A percentile compares a stretch with the other conserved stretches of the same genome.
These are phyloP conservation scores for Drosophila sucinea DNA, from an alignment of 1,140 invertebrate genomes.

Conservation along the genomic window DNA sequence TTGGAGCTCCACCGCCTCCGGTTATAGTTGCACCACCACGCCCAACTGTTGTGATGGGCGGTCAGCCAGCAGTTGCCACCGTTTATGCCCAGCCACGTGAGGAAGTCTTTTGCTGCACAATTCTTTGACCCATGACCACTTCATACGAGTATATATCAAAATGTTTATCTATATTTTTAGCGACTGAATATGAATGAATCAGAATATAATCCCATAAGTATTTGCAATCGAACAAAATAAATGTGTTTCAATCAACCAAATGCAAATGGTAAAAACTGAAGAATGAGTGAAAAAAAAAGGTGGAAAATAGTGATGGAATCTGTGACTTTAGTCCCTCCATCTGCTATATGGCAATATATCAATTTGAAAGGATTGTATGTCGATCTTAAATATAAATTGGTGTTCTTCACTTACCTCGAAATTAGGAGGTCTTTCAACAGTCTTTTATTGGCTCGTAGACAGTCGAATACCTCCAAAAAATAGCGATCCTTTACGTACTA, in stretches of 20 bases:
- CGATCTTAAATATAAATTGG: too few species aligned
- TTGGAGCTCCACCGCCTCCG: slow-evolving; percentile 39
- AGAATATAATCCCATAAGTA: slow-evolving; percentile 38
- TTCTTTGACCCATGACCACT: slow-evolving; percentile 29
- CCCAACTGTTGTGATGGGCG: slow-evolving; percentile 50
- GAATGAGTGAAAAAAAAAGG: not conserved
- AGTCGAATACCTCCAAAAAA: too few species aligned
- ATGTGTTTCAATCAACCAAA: not conserved
- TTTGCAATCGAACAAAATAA: not conserved
- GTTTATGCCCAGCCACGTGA: slow-evolving; percentile 45
- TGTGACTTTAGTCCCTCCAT: too few species aligned
- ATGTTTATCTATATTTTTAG: slow-evolving; percentile 16
- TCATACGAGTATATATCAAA: not conserved
- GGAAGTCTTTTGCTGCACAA: slow-evolving; percentile 47
- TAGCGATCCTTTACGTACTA: too few species aligned
- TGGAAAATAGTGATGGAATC: too few species aligned
- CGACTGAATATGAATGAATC: slow-evolving; percentile 35
- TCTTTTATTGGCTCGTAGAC: too few species aligned
- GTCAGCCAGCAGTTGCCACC: slow-evolving; percentile 40
- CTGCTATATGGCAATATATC: too few species aligned
- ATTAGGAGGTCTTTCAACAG: too few species aligned
- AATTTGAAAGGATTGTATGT: too few species aligned
- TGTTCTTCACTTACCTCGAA: too few species aligned
- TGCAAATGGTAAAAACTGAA: not conserved
- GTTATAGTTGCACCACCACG: slow-evolving; percentile 37